Conservation (phyloP, 2,888 invertebrate species). For the Dolichomitus sp. region DNA sequence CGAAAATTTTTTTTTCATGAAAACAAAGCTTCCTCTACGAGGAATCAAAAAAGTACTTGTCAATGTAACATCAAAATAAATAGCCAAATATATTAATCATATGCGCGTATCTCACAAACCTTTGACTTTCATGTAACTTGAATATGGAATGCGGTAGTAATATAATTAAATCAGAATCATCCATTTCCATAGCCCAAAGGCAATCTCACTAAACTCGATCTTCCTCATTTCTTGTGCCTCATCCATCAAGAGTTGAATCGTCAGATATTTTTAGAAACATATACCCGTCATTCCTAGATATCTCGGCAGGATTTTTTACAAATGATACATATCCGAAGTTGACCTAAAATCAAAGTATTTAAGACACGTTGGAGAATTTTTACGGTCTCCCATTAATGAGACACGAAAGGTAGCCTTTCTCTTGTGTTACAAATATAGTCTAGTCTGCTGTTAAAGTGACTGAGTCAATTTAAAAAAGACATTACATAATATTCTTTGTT, state of each 20-base stretch:
- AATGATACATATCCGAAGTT: not conserved
- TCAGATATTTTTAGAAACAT: not conserved
- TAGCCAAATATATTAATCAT: too few species aligned
- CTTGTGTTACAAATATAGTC: too few species aligned
- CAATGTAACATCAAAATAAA: not conserved
- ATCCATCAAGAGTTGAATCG: not conserved
- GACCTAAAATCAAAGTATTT: not conserved
- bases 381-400: not conserved
- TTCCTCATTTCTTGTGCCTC: not conserved
- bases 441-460: too few species aligned
- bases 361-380: not conserved
- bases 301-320: not conserved
- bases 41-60: not conserved
- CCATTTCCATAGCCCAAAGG: not conserved
- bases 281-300: not conserved
- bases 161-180: constrained; percentile 1
- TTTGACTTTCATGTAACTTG: too few species aligned
- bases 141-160: too few species aligned
- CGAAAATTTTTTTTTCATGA: too few species aligned
- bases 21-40: too few species aligned
- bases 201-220: not conserved
- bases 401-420: too few species aligned
- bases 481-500: too few species aligned
- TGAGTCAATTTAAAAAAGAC: too few species aligned
- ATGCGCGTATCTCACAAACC: too few species aligned